phyloP scores from a whole-genome alignment of 2,797 vertebrate species.

The Poeciliopsis infans region DNA sequence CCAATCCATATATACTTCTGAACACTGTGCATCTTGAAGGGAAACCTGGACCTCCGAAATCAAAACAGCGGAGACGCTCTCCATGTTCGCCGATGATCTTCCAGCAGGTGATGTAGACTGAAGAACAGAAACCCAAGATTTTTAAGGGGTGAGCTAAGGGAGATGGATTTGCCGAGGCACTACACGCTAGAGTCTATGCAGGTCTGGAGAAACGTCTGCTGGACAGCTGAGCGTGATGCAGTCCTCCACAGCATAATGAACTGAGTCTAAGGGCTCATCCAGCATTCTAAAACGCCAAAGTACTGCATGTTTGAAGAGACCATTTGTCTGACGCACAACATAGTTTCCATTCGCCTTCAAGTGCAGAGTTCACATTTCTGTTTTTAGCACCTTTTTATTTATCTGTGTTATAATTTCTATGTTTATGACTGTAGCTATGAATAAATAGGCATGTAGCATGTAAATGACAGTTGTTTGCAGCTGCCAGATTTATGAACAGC shows the following conservation, averaged over 20 bases:
- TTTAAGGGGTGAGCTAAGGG: background rate
- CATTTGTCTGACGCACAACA: background rate
- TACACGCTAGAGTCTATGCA: background rate
- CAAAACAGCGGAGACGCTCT: background rate
- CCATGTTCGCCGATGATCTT: background rate
- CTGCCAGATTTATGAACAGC: background rate
- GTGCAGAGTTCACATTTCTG: background rate
- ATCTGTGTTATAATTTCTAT: background rate
- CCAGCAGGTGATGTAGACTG: background rate
- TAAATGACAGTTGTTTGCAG: background rate
- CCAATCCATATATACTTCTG: background rate
- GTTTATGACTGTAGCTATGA: background rate
- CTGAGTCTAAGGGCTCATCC: background rate
- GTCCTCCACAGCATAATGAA: background rate
- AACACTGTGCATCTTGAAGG: background rate
- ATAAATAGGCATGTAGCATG: background rate
- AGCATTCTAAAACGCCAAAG: background rate
- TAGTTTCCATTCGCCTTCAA: background rate
- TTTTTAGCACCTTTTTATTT: background rate
- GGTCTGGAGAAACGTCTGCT: background rate
- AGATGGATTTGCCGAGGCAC: background rate
- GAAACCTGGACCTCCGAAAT: background rate
- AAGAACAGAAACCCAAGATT: background rate
- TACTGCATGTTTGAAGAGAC: background rate
- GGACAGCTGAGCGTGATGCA: background rate